Conservation (phyloP, 2,113 vertebrate species). For the Orientallactaga bullata region DNA sequence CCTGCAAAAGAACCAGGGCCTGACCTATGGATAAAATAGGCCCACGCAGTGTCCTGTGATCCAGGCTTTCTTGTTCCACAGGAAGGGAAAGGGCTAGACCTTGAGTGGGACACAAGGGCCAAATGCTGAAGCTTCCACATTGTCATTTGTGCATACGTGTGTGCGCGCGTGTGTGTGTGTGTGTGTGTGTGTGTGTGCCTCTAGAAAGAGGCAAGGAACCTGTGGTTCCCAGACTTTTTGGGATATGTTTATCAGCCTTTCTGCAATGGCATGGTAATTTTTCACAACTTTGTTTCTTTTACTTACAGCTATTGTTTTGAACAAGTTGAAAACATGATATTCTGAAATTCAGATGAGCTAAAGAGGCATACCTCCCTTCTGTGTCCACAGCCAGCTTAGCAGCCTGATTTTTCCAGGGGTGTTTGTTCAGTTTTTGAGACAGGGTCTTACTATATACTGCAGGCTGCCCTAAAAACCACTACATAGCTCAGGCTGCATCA, state of each 20-base stretch:
- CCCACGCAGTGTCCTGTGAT: background rate
- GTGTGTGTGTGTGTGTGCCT: background rate
- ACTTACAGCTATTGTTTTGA: background rate
- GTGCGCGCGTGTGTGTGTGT: too few species aligned
- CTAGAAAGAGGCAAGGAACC: background rate
- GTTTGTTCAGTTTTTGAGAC: background rate
- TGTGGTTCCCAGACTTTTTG: background rate
- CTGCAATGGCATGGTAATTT: background rate
- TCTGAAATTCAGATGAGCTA: background rate
- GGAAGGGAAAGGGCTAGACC: background rate
- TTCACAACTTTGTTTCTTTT: background rate
- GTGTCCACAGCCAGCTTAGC: background rate
- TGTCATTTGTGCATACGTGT: background rate
- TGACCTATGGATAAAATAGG: background rate
- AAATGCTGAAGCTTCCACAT: background rate
- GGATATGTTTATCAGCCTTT: background rate
- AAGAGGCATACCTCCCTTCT: background rate
- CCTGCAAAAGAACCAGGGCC: conserved; percentile 43
- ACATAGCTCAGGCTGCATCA: background rate
- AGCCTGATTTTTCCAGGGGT: background rate
- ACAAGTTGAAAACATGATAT: background rate
- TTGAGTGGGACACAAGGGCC: background rate
- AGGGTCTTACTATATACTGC: background rate
- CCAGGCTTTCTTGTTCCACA: background rate
- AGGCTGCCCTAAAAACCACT: background rate